Percentiles rank a stretch among this genome's conserved stretches.
Evolutionary conservation across 1,140 invertebrate species (phyloP).

Genomic region (Bombus confusus): DNA sequence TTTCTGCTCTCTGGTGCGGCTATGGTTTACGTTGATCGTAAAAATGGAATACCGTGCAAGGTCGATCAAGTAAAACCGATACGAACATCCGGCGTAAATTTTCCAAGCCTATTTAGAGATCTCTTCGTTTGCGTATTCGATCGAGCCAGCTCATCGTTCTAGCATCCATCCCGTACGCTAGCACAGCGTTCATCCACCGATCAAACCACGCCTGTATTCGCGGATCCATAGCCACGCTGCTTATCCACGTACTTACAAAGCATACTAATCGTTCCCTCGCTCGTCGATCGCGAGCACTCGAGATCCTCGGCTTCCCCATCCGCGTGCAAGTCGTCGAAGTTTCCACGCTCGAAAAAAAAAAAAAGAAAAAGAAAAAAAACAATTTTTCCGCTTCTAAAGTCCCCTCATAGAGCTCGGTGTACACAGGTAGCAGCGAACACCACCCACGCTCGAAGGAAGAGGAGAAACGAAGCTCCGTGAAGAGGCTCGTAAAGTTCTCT

Average conservation of each 20-base stretch:
- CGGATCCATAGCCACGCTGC: not conserved
- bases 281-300: not conserved
- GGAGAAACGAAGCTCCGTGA: conserved; percentile 16
- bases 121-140: too few species aligned
- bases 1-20: too few species aligned
- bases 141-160: too few species aligned
- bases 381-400: conserved; percentile 23
- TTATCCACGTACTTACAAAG: not conserved
- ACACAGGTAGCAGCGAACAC: not conserved
- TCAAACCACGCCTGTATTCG: not conserved
- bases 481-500: conserved; percentile 48
- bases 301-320: not conserved
- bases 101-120: too few species aligned
- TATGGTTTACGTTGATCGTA: too few species aligned
- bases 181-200: not conserved
- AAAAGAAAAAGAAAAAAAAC: not conserved
- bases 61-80: too few species aligned
- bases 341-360: not conserved
- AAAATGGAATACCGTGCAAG: too few species aligned
- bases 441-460: conserved; percentile 1
- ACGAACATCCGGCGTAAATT: too few species aligned
- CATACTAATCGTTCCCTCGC: conserved; percentile 4
- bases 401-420: not conserved
- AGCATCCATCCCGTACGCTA: too few species aligned
- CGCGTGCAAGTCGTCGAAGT: not conserved